phyloP scores from a whole-genome alignment of 2,113 vertebrate genomes.

The Alethe diademata region DNA sequence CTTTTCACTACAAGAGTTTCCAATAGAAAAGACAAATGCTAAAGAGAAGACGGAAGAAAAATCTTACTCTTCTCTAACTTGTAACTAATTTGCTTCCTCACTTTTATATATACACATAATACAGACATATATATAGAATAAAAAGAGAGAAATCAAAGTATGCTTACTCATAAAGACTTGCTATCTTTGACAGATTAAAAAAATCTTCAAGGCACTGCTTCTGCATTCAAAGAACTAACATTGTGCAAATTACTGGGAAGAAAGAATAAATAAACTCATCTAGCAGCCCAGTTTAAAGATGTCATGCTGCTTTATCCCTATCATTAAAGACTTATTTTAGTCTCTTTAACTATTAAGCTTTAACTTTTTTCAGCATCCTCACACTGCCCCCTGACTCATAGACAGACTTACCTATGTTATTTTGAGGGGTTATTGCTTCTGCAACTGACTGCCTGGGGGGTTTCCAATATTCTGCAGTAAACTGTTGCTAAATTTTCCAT shows the following conservation, averaged over 20 bases:
- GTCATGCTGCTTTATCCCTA: constrained; percentile 5
- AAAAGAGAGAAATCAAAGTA: not conserved
- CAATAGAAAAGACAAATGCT: not conserved
- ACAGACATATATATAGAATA: not conserved
- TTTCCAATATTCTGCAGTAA: not conserved
- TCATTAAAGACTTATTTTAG: constrained; percentile 7
- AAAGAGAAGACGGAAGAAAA: not conserved
- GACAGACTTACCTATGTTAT: not conserved
- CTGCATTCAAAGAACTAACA: not conserved
- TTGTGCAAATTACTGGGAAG: not conserved
- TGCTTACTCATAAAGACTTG: not conserved
- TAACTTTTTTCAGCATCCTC: not conserved
- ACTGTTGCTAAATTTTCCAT: constrained; percentile 30
- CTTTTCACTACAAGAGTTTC: not conserved
- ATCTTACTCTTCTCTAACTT: not conserved
- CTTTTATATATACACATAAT: not conserved
- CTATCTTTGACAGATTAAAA: not conserved
- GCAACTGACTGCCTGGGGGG: not conserved
- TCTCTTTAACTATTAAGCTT: not conserved
- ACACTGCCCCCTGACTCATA: not conserved
- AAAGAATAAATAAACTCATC: constrained; percentile 10
- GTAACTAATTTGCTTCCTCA: not conserved
- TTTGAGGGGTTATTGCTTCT: not conserved
- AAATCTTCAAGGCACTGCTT: not conserved
- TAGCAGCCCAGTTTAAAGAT: not conserved